Base-by-base conservation (phyloP, 2,113 vertebrate genomes). In the Callaeas wilsoni region DNA sequence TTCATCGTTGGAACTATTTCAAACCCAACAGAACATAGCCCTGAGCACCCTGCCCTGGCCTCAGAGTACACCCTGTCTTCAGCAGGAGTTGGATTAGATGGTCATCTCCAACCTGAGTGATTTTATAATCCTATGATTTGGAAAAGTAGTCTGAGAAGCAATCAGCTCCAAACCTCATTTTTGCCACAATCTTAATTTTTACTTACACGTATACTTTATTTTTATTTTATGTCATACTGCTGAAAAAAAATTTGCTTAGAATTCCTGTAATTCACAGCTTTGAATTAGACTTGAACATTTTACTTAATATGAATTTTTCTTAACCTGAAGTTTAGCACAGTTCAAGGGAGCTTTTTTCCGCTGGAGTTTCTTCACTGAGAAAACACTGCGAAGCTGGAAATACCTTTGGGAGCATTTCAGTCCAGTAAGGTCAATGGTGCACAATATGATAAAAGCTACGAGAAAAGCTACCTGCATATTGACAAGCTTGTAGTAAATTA, bases 401-500 rank as follows among this genome's bases (percentile, higher is more conserved):
- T 18, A 62, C 26, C 20, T 88, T 87, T 56, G 44, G 57, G 57
- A 76, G n/a, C 8, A 75, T 47, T 52, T 84, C 35, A 80, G 6
- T 69, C 25, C 41, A 30, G 32, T 37, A 52, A 55, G n/a, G 6
- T 49, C 57, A 49, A 23, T 16, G 60, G 33, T 62, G 53, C 21
- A 41, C 16, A 65, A 8, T 19, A 44, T 26, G 22, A 59, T 39
- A 59, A 57, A 84, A 62, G 15, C 30, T 35, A 50, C 17, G 9
- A 55, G 64, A 78, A 59, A 82, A 86, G 9, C 7, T 94, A 97
- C 98, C 98, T 99, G 98, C 96, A 97, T 98, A 41, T 96, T 98
- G 79, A 99, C 98, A 47, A 99, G 96, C 12, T 96, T 98, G 53
- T 97, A 98, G 94, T 99, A 99, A 63, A 99, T n/a, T n/a, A n/a